phyloP scores from a whole-genome alignment of 2,113 vertebrate genomes.

The Stegostoma tigrinum region DNA sequence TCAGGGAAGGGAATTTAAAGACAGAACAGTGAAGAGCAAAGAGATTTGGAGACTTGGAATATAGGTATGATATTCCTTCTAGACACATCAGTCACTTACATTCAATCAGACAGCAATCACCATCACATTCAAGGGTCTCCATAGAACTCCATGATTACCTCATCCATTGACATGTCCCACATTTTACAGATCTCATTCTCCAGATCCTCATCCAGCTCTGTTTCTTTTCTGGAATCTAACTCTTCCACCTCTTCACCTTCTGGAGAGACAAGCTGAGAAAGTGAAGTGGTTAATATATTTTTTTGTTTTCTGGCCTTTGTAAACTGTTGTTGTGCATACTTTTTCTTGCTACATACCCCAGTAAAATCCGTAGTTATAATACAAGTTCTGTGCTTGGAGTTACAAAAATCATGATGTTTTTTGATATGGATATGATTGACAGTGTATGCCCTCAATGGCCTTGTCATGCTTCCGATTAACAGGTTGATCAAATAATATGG shows the following conservation, averaged over 20 bases:
- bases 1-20: neutral
- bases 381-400: neutral
- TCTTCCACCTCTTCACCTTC: slow-evolving; percentile 48
- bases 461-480: neutral
- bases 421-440: neutral
- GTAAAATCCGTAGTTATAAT: neutral
- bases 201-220: slow-evolving; percentile 74
- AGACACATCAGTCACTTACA: neutral
- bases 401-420: neutral
- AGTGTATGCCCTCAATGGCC: neutral
- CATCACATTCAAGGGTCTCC: neutral
- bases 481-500: neutral
- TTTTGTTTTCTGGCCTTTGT: neutral
- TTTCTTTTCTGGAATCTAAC: slow-evolving; percentile 48
- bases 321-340: neutral
- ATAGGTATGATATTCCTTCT: neutral
- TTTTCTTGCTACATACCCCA: neutral
- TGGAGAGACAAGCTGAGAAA: slow-evolving; percentile 63
- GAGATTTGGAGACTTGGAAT: neutral
- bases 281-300: slow-evolving; percentile 13
- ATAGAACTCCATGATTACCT: slow-evolving; percentile 55
- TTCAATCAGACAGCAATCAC: neutral
- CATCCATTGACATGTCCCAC: slow-evolving; percentile 98
- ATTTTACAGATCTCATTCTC: slow-evolving; percentile 87
- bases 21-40: neutral